Evolutionary conservation across 1,140 invertebrate species (phyloP).

Genomic region (Drosophila leontia): DNA sequence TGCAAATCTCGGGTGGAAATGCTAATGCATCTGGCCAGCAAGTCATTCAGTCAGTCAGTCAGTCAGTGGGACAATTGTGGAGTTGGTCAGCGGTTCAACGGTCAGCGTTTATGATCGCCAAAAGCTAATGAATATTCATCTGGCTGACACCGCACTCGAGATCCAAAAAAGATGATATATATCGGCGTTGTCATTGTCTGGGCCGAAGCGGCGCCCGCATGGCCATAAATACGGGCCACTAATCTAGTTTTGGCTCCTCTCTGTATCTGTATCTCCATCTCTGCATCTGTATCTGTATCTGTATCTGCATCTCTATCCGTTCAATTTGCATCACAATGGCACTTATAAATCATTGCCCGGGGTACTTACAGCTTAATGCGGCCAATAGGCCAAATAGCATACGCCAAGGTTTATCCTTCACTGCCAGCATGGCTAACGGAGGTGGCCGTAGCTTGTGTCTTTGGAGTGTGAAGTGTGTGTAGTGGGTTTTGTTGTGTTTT

Average conservation of each 20-base stretch:
- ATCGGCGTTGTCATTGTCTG: constrained; percentile 56
- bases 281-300: constrained; percentile 17
- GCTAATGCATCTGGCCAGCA: constrained; percentile 51
- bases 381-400: constrained; percentile 77
- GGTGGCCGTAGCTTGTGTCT: constrained; percentile 11
- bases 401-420: constrained; percentile 73
- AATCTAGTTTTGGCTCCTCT: constrained; percentile 67
- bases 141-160: constrained; percentile 63
- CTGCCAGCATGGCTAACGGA: constrained; percentile 60
- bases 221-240: constrained; percentile 65
- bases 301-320: constrained; percentile 18
- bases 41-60: constrained; percentile 13
- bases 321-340: constrained; percentile 74
- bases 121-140: constrained; percentile 75
- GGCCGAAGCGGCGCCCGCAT: constrained; percentile 49
- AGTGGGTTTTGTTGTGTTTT: neutral
- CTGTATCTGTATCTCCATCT: constrained; percentile 7
- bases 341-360: constrained; percentile 69
- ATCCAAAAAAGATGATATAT: constrained; percentile 72
- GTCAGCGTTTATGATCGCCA: constrained; percentile 67
- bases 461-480: constrained; percentile 6
- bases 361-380: constrained; percentile 81
- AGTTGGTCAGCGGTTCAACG: constrained; percentile 66
- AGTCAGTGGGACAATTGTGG: constrained; percentile 46
- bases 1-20: constrained; percentile 72